Percentiles rank a stretch among this genome's conserved stretches.
Evolutionary conservation across 1,140 invertebrate genomes (phyloP).

Genomic region (Bradysia coprophila): DNA sequence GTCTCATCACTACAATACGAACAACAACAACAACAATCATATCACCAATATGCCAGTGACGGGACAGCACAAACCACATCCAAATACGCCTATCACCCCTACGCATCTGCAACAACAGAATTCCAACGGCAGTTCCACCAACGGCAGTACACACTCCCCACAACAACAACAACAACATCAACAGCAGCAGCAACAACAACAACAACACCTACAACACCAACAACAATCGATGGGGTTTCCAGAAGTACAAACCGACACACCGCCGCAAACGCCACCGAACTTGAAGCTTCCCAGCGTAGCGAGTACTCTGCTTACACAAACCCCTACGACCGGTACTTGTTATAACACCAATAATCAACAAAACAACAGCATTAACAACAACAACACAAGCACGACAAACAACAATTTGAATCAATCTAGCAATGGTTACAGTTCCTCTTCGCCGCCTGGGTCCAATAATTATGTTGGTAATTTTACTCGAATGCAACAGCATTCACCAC

Average conservation of each 20-base stretch:
- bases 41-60: slow-evolving; percentile 8
- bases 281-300: slow-evolving; percentile 66
- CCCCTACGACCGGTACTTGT: slow-evolving; percentile 32
- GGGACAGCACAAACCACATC: slow-evolving; percentile 7
- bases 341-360: slow-evolving; percentile 15
- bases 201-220: slow-evolving; percentile 12
- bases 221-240: slow-evolving; percentile 47
- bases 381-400: slow-evolving; percentile 21
- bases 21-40: slow-evolving; percentile 11
- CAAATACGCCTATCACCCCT: slow-evolving; percentile 20
- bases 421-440: slow-evolving; percentile 26
- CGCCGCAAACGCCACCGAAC: slow-evolving; percentile 80
- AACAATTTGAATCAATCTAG: slow-evolving; percentile 28
- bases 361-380: slow-evolving; percentile 10
- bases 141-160: slow-evolving; percentile 13
- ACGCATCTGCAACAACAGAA: slow-evolving; percentile 9
- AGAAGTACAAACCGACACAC: slow-evolving; percentile 73
- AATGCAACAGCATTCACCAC: slow-evolving; percentile 19
- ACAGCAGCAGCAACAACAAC: slow-evolving; percentile 12
- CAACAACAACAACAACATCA: slow-evolving; percentile 8
- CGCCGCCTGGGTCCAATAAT: slow-evolving; percentile 29
- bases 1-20: slow-evolving; percentile 9
- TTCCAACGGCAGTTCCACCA: slow-evolving; percentile 20
- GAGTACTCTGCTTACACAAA: slow-evolving; percentile 32
- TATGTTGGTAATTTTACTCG: slow-evolving; percentile 15